A percentile compares a stretch with the other conserved stretches of the same genome.
These are phyloP conservation scores for Metacarcinus magister DNA, from an alignment of 2,888 invertebrate genomes.

Conservation along the genomic window DNA sequence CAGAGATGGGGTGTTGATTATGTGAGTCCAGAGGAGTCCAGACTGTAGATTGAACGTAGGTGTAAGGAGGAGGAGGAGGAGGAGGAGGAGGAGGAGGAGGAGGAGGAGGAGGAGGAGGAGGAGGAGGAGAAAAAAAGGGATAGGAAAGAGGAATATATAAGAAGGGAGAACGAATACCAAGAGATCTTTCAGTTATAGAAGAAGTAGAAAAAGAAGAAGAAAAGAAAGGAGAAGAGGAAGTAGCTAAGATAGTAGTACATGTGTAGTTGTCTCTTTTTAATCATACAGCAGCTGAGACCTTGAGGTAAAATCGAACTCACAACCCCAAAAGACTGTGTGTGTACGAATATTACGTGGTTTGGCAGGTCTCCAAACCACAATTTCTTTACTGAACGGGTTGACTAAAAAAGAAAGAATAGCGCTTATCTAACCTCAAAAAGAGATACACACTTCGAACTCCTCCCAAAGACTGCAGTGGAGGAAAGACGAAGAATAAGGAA, in stretches of 20 bases:
- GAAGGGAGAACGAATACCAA: neutral
- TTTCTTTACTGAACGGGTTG: neutral
- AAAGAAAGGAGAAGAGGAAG: neutral
- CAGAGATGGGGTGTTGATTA: neutral
- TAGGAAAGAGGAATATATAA: neutral
- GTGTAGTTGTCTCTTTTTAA: neutral
- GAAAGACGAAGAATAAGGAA: neutral
- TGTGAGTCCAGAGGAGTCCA: neutral
- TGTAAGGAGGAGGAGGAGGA: neutral
- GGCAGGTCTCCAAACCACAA: neutral
- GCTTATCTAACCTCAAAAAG: neutral
- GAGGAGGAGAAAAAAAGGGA: neutral
- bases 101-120: neutral
- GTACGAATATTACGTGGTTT: neutral
- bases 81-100: neutral
- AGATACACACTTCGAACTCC: neutral
- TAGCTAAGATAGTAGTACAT: neutral
- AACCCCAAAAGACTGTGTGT: neutral
- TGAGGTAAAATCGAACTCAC: neutral
- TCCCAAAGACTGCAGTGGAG: neutral
- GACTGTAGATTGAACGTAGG: neutral
- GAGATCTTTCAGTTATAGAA: neutral
- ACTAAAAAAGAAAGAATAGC: neutral
- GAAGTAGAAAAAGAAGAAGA: neutral
- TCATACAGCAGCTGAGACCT: neutral